These are phyloP conservation scores for Pocillopora verrucosa DNA, from an alignment of 64 coral and sea anemone genomes.

Conservation along the genomic window DNA sequence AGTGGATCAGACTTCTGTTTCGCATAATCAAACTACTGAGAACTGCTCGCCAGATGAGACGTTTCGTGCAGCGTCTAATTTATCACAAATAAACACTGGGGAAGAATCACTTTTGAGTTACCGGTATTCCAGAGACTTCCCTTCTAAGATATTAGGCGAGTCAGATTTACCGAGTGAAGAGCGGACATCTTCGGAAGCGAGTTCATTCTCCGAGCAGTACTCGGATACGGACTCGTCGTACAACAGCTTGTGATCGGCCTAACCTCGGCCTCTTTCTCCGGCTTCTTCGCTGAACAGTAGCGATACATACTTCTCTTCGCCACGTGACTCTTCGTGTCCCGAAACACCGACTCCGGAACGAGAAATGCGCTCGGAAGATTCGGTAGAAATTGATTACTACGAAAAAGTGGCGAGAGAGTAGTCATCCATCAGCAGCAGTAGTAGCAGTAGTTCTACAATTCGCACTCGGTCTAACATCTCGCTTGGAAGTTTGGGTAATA, in stretches of 20 bases:
- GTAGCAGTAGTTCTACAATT: slow-evolving; percentile 59
- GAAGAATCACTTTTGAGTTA: background rate
- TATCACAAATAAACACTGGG: background rate
- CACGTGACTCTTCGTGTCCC: slow-evolving; percentile 31
- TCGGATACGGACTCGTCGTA: slow-evolving; percentile 90
- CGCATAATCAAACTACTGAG: background rate
- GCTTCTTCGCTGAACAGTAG: slow-evolving; percentile 58
- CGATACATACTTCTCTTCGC: slow-evolving; percentile 69
- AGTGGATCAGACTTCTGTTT: background rate
- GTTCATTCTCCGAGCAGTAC: slow-evolving; percentile 23
- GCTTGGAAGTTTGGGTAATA: slow-evolving; percentile 31
- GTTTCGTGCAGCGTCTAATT: background rate
- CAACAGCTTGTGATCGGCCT: slow-evolving; percentile 66
- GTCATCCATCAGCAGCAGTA: background rate
- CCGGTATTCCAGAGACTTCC: slow-evolving; percentile 3
- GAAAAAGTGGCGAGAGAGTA: slow-evolving; percentile 39
- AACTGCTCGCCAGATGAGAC: background rate
- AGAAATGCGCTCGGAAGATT: slow-evolving; percentile 36
- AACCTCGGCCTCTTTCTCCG: slow-evolving; percentile 55
- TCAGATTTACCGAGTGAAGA: background rate
- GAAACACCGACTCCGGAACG: slow-evolving; percentile 51
- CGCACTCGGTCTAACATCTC: slow-evolving; percentile 36
- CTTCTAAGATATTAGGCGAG: background rate
- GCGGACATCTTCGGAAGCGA: slow-evolving; percentile 16
- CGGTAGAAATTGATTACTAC: slow-evolving; percentile 56